Evolutionary conservation across 1,140 invertebrate species (phyloP).

Genomic region (Sminthurinus signatus): DNA sequence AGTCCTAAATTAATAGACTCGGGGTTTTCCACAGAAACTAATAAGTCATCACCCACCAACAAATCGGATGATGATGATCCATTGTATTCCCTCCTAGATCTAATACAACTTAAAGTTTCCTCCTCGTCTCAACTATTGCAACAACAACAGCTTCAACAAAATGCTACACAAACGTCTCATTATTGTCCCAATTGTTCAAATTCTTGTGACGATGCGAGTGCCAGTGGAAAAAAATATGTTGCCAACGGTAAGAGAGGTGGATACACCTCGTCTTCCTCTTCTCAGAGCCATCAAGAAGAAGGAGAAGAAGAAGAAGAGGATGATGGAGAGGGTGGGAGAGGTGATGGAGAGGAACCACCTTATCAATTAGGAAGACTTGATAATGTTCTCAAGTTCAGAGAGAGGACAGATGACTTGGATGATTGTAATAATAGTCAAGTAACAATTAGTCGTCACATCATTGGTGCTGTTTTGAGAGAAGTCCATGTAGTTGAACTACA

Average conservation of each 20-base stretch:
- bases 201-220: slow-evolving; percentile 5
- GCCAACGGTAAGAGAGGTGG: background rate
- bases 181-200: background rate
- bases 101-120: slow-evolving; percentile 36
- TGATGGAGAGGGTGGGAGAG: no score
- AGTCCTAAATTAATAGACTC: slow-evolving; percentile 32
- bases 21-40: slow-evolving; percentile 38
- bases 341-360: background rate
- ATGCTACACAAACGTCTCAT: no score
- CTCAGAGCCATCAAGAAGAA: background rate
- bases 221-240: background rate
- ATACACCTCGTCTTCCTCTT: no score
- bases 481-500: slow-evolving; percentile 28
- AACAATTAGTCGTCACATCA: slow-evolving; percentile 21
- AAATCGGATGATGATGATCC: slow-evolving; percentile 37
- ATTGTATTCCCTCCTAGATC: slow-evolving; percentile 38
- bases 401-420: background rate
- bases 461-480: slow-evolving; percentile 31
- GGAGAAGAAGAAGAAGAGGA: background rate
- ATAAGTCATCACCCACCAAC: slow-evolving; percentile 21
- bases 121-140: background rate
- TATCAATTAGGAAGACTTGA: slow-evolving; percentile 28
- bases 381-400: slow-evolving; percentile 20
- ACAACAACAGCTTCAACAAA: background rate
- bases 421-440: slow-evolving; percentile 4